Percentiles rank a stretch among this genome's conserved stretches.
These are phyloP conservation scores for Leptinotarsa haldemani DNA, from an alignment of 2,888 invertebrate genomes.

Conservation along the genomic window DNA sequence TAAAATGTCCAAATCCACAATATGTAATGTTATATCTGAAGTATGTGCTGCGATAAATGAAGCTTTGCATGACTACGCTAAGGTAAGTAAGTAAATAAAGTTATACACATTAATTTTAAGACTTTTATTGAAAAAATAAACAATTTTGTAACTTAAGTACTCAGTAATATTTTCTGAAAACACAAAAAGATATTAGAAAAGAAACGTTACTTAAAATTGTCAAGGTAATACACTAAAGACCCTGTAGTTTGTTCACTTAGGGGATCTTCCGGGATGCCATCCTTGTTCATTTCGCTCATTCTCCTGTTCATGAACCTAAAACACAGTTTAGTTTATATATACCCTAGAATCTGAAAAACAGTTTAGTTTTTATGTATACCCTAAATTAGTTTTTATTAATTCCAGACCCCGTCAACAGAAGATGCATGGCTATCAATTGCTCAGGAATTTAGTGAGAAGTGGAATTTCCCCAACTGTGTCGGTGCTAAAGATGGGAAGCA, in stretches of 20 bases:
- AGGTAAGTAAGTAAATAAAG: neutral
- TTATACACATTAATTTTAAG: neutral
- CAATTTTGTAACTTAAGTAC: constrained; percentile 9
- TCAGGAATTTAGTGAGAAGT: constrained; percentile 15
- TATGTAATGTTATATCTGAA: too few species aligned
- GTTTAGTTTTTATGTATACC: too few species aligned
- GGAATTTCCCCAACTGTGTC: neutral
- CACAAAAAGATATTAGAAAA: constrained; percentile 13
- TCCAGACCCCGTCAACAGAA: constrained; percentile 12
- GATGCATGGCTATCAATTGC: constrained; percentile 13
- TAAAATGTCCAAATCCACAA: too few species aligned
- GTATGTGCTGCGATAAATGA: too few species aligned
- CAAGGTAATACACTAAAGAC: constrained; percentile 1
- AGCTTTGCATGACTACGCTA: too few species aligned
- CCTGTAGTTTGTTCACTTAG: neutral
- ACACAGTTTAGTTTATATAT: neutral
- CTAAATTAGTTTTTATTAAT: neutral
- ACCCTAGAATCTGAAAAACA: neutral
- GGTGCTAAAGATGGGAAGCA: neutral
- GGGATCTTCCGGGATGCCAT: neutral
- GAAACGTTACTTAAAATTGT: constrained; percentile 11
- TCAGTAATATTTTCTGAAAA: neutral
- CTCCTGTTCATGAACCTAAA: constrained; percentile 14
- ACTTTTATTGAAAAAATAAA: constrained; percentile 18
- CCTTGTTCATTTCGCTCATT: constrained; percentile 17